phyloP scores from a whole-genome alignment of 2,797 vertebrate species.

The Chaetodon trifasciatus region DNA sequence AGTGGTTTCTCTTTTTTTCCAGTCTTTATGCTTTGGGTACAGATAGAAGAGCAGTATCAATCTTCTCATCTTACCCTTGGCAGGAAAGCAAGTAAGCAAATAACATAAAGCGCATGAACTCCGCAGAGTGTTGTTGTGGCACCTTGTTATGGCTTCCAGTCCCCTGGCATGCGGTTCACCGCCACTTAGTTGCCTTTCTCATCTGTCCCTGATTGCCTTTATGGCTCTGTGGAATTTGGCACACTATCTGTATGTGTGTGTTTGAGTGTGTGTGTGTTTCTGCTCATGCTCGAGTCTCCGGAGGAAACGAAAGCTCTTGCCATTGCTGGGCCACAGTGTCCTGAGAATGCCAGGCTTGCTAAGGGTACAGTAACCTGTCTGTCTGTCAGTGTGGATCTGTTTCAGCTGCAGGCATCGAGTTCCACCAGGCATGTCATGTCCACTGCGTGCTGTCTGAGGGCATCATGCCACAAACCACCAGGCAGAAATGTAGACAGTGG shows the following conservation, averaged over 20 bases:
- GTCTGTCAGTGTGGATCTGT: constrained; percentile 75
- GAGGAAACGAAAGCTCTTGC: constrained; percentile 65
- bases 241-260: constrained; percentile 45
- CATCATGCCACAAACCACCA: constrained; percentile 62
- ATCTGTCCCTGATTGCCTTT: constrained; percentile 77
- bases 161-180: constrained; percentile 48
- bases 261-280: constrained; percentile 41
- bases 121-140: constrained; percentile 27
- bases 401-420: constrained; percentile 68
- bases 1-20: not conserved
- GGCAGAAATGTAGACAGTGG: constrained; percentile 58
- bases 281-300: constrained; percentile 64
- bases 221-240: constrained; percentile 77
- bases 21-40: not conserved
- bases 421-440: constrained; percentile 62
- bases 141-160: constrained; percentile 37
- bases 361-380: constrained; percentile 76
- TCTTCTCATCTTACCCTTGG: not conserved
- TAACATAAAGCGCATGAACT: constrained; percentile 15
- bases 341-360: constrained; percentile 72
- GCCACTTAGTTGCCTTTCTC: constrained; percentile 67
- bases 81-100: not conserved
- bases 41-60: not conserved
- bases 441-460: constrained; percentile 58
- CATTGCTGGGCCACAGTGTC: constrained; percentile 62